These are phyloP conservation scores for Drosophila truncata DNA, from an alignment of 1,140 invertebrate genomes.

Conservation along the genomic window DNA sequence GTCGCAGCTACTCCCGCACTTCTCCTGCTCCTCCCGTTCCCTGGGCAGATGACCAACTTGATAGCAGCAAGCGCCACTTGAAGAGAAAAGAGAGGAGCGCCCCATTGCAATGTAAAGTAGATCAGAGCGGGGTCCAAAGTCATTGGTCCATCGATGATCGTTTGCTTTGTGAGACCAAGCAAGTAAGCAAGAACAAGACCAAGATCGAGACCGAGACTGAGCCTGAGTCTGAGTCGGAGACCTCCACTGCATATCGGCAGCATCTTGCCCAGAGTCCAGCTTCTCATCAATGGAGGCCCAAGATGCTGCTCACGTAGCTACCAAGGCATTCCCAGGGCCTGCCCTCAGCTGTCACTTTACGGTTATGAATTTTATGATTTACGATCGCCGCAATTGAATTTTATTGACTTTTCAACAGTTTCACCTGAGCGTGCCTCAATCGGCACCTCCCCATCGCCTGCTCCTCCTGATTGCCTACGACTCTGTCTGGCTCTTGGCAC, in stretches of 20 bases:
- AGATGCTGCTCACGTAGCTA: constrained; percentile 57
- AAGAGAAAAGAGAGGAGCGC: constrained; percentile 20
- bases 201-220: neutral
- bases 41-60: constrained; percentile 63
- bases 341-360: constrained; percentile 83
- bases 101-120: constrained; percentile 71
- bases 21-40: neutral
- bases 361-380: constrained; percentile 84
- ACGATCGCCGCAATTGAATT: constrained; percentile 80
- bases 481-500: neutral
- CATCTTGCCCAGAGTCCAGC: neutral
- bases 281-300: constrained; percentile 23
- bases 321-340: constrained; percentile 74
- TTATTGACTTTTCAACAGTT: constrained; percentile 83
- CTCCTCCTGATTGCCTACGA: constrained; percentile 41
- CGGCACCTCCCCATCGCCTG: constrained; percentile 52
- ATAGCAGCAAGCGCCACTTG: constrained; percentile 78
- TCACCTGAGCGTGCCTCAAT: constrained; percentile 63
- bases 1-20: constrained; percentile 22
- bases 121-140: constrained; percentile 55
- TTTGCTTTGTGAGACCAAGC: constrained; percentile 16
- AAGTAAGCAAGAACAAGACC: neutral
- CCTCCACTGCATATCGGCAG: constrained; percentile 10
- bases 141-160: constrained; percentile 45
- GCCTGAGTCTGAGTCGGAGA: neutral